Evolutionary conservation across 2,797 vertebrate genomes (phyloP), one percentile per base, ranked within the genome.

Genomic region (Masticophis lateralis): DNA sequence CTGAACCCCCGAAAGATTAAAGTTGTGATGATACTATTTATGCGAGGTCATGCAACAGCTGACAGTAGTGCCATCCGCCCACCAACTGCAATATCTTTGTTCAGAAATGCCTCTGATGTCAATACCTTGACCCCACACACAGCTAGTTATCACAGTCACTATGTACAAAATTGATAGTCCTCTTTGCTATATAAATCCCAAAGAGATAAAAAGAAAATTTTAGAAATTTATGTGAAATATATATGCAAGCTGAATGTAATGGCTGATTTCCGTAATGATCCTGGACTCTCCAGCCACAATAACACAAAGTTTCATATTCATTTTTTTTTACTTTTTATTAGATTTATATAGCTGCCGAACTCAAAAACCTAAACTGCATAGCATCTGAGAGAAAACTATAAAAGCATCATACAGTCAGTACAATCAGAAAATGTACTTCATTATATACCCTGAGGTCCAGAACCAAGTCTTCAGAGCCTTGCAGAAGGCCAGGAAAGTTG

Each of bases 21-120:
- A 98, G 98, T 97, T 96, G 96, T 97, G 96, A 97, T 96, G 98
- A 97, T 98, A 98, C 98, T 98, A 98, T 98, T 98, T 98, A 97
- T 98, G 97, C 97, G 96, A 96, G 97, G 98, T 97, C 97, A 97
- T 92, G 95, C 97, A 96, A 98, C 98, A 98, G 98, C 98, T 98
- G 98, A 98, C 93, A 97, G 94, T 95, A 95, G 97, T 96, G 96
- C 96, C 97, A 97, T 97, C 97, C 97, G 97, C 97, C 97, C 97
- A 98, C 97, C 98, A 98, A 98, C 98, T 98, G 98, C 97, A 97
- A 95, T 97, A 97, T 97, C 98, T 98, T 97, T 98, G 97, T 97
- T 98, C 98, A 97, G 97, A 98, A 98, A 98, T 98, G 98, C 97
- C 96, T 98, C 98, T 98, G 97, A 98, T 98, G 97, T 97, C 97